Evolutionary conservation across 2,113 vertebrate genomes (phyloP), one percentile per base, ranked within the genome.

Genomic region (Zosterops borbonicus): DNA sequence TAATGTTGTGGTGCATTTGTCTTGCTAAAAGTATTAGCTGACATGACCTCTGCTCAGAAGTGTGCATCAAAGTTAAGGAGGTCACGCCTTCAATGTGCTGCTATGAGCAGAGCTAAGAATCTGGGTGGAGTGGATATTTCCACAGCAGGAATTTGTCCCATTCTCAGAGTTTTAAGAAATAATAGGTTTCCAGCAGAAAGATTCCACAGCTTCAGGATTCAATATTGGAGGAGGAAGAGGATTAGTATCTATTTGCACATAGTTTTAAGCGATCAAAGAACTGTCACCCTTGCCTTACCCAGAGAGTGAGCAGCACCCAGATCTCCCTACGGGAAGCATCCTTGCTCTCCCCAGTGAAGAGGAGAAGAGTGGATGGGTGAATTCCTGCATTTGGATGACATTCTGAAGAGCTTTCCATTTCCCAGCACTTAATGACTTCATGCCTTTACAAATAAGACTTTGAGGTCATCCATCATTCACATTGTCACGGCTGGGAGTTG

Each of bases 381-480:
- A 91, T 81, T 81, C 52, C 52, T 95, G 7, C 31, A 27, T 77
- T 86, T 89, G 87, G 47, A 70, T 87, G 15, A 39, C 24, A 14
- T 82, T 95, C 49, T 81, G 69, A 68, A 93, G 74, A 31, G 18
- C 41, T 68, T 81, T 82, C 78, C 4, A 3, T 81, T 89, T 89
- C 77, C 31, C 37, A 76, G 62, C 37, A 67, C 35, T 92, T 91
- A 67, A 67, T 71, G 77, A 87, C 69, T 89, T 93, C 44, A 75
- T 89, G 73, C 59, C 50, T 90, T 95, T 90, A 70, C 65, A 96
- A 94, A 90, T 76, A 82, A 76, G 28, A 31, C 62, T 49, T 58
- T 87, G 53, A 83, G 50, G 44, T 92, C 78, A 7, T 93, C 76
- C 71, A 44, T 94, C 64, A 25, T 83, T 88, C 7, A 2, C 88